Evolutionary conservation across 2,888 invertebrate species (phyloP).

Genomic region (Ichneumoninae sp.): DNA sequence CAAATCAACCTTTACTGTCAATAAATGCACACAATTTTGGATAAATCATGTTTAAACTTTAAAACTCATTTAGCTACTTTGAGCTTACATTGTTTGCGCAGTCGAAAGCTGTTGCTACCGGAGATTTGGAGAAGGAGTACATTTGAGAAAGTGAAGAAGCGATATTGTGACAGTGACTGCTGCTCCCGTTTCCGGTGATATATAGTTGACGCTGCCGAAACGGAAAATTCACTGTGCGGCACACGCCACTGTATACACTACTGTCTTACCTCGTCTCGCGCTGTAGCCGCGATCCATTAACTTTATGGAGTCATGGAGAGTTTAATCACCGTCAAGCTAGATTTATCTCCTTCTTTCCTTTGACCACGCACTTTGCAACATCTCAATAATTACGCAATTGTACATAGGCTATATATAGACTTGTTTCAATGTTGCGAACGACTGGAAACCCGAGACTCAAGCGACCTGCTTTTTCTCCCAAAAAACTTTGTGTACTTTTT

Average conservation of each 20-base stretch:
- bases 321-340: slow-evolving; percentile 29
- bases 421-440: no score
- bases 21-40: no score
- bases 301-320: slow-evolving; percentile 34
- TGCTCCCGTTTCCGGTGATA: background rate
- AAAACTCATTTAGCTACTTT: no score
- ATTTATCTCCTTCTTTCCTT: slow-evolving; percentile 5
- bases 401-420: no score
- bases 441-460: background rate
- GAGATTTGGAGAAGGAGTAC: slow-evolving; percentile 15
- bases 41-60: no score
- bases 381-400: no score
- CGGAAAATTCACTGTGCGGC: background rate
- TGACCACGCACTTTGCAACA: no score
- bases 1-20: no score
- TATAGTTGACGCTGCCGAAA: background rate
- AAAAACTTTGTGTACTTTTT: no score
- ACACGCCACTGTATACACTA: background rate
- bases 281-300: slow-evolving; percentile 21
- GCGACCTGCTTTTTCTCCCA: slow-evolving; percentile 16
- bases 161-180: slow-evolving; percentile 32
- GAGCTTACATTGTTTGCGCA: background rate
- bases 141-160: slow-evolving; percentile 17
- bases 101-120: slow-evolving; percentile 1
- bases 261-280: background rate